phyloP scores from a whole-genome alignment of 2,113 vertebrate species.

The Numenius arquata region DNA sequence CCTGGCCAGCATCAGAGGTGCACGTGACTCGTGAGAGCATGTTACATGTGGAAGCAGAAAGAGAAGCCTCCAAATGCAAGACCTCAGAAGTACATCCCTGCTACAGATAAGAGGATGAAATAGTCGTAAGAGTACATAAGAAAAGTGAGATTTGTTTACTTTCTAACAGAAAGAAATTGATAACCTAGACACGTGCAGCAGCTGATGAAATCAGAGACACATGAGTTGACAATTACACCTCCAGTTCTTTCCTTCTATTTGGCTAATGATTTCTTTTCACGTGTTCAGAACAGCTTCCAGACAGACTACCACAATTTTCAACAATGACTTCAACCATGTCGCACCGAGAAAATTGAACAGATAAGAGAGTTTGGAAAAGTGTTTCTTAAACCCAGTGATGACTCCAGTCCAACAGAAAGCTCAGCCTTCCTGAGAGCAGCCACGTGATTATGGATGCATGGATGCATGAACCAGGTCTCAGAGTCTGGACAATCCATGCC shows the following conservation, averaged over 20 bases:
- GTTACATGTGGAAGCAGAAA: not conserved
- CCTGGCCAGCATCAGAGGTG: not conserved
- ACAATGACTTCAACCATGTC: not conserved
- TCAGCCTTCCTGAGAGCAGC: not conserved
- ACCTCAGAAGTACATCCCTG: not conserved
- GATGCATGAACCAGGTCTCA: not conserved
- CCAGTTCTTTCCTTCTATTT: not conserved
- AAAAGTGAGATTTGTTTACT: constrained; percentile 40
- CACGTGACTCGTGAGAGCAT: not conserved
- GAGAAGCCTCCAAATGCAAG: not conserved
- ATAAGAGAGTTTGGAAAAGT: not conserved
- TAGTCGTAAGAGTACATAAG: not conserved
- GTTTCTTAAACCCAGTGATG: not conserved
- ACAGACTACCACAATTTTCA: not conserved
- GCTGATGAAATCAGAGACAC: not conserved
- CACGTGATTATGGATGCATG: accelerated
- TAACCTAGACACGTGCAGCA: constrained; percentile 14
- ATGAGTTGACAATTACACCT: not conserved
- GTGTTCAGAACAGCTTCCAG: not conserved
- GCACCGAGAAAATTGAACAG: not conserved
- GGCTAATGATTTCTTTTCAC: constrained; percentile 17
- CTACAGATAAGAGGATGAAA: constrained; percentile 19
- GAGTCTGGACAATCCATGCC: not conserved
- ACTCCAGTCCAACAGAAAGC: not conserved
- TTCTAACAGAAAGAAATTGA: constrained; percentile 15